These are phyloP conservation scores for Drosophila sp. DNA, from an alignment of 1,140 invertebrate species.

Conservation along the genomic window DNA sequence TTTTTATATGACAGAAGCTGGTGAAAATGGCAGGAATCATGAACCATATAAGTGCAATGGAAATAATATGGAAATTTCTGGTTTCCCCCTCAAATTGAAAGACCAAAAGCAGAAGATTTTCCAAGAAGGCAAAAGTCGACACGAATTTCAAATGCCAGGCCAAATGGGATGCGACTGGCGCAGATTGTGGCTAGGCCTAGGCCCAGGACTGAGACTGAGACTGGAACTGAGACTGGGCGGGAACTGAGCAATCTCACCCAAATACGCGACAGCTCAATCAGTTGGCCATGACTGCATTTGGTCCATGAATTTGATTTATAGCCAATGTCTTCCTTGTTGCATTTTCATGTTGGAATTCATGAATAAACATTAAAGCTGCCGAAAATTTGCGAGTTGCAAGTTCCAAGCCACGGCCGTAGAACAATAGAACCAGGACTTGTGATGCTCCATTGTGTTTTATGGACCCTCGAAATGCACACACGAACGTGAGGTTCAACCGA, in stretches of 20 bases:
- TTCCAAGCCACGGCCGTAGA: conserved; percentile 45
- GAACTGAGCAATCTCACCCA: conserved; percentile 73
- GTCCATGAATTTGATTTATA: conserved; percentile 69
- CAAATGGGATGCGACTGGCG: conserved; percentile 18
- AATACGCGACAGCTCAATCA: conserved; percentile 79
- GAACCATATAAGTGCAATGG: conserved; percentile 55
- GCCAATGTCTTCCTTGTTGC: conserved; percentile 67
- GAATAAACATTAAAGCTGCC: conserved; percentile 80
- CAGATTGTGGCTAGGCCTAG: neutral
- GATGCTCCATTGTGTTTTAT: conserved; percentile 77
- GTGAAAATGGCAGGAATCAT: conserved; percentile 54
- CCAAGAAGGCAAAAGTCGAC: conserved; percentile 55
- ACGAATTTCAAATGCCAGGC: conserved; percentile 56
- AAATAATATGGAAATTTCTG: conserved; percentile 62
- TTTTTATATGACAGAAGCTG: conserved; percentile 68
- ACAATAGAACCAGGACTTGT: conserved; percentile 65
- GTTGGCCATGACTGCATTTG: conserved; percentile 73
- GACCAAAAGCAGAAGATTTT: conserved; percentile 36
- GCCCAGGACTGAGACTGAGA: neutral
- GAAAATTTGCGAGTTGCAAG: conserved; percentile 54
- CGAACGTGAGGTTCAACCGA: conserved; percentile 72
- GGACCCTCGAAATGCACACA: conserved; percentile 30
- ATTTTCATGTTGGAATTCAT: conserved; percentile 79
- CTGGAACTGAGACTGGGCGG: conserved; percentile 33
- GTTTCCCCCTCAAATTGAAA: conserved; percentile 27